A percentile compares a stretch with the other conserved stretches of the same genome.
phyloP scores from a whole-genome alignment of 2,888 invertebrate species.

The Megastigmus dorsalis region DNA sequence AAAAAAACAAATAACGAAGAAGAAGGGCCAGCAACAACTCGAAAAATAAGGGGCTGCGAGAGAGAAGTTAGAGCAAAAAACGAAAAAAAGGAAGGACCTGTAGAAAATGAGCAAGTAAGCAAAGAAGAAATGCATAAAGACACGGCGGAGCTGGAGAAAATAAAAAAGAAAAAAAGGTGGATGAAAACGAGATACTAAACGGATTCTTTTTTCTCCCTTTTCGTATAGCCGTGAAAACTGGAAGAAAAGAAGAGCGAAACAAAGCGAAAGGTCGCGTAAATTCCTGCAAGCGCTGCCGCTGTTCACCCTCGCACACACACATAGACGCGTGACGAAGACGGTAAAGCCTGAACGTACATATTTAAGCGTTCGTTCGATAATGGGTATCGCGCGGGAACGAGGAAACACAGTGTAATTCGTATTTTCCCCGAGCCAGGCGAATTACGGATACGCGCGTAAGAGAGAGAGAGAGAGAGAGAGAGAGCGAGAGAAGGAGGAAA shows the following conservation, averaged over 20 bases:
- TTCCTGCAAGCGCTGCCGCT: too few species aligned
- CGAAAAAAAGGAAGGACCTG: neutral
- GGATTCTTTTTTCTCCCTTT: slow-evolving; percentile 4
- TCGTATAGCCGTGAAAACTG: neutral
- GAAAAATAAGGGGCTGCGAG: neutral
- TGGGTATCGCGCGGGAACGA: slow-evolving; percentile 13
- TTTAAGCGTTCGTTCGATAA: slow-evolving; percentile 3
- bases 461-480: slow-evolving; percentile 13
- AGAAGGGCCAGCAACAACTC: neutral
- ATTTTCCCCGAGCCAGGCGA: slow-evolving; percentile 2
- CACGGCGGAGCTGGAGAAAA: too few species aligned
- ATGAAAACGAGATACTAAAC: neutral
- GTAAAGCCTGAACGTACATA: neutral
- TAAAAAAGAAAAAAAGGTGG: too few species aligned
- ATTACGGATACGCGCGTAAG: neutral
- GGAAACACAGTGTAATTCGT: slow-evolving; percentile 13
- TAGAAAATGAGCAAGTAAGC: slow-evolving; percentile 15
- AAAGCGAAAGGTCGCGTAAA: neutral
- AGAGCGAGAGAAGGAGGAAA: slow-evolving; percentile 21
- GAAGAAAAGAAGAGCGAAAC: neutral
- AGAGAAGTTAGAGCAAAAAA: neutral
- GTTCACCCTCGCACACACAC: too few species aligned
- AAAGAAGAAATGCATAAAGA: neutral
- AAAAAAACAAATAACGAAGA: neutral
- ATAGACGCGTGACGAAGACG: neutral